Base-by-base conservation (phyloP, 2,113 vertebrate genomes). In the Piaya cayana region DNA sequence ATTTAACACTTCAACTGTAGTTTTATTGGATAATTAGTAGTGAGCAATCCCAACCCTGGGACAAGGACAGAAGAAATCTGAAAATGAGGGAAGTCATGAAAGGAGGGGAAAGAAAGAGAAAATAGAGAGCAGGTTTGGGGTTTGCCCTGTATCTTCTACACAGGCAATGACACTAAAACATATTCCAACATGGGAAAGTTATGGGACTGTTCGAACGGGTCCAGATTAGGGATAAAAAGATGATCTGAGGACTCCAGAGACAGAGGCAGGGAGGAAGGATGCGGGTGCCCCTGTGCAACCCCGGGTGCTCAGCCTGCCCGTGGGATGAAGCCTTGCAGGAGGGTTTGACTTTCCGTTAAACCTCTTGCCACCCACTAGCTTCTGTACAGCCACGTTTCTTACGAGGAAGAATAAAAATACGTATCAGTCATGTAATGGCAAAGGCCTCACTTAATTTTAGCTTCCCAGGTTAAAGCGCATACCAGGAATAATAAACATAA, bases 21-120 rank as follows among this genome's bases (percentile, higher is more conserved):
- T 97, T 97, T 98, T 97, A 96, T 91, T 96, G 96, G 90, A 82
- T 97, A 94, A 96, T 97, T 97, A 97, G 95, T 34, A 65, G 79
- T 84, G 96, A 95, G 58, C 43, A 87, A 95, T 95, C 74, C 50
- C 80, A 91, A 71, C 69, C 74, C 60, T 70, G 74, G 78, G 89
- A 92, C 72, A 93, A 94, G 91, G 86, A 60, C 37, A 26, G 52
- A 77, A 26, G 52, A 77, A 94, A 77, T 27, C 58, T 88, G 34
- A 85, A 93, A 94, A 92, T 29, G 47, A 58, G 20, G n/a, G 45
- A 71, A 67, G 59, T 55, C 39, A 22, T 52, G 42, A 86, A 91
- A 86, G 53, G n/a, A 72, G 39, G n/a, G 34, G 27, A 50, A 81
- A 70, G 68, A 27, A 67, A 85, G 43, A 9, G 20, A 8, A 77